Conservation (phyloP, 2,797 vertebrate species). For the Cryptoprocta ferox region DNA sequence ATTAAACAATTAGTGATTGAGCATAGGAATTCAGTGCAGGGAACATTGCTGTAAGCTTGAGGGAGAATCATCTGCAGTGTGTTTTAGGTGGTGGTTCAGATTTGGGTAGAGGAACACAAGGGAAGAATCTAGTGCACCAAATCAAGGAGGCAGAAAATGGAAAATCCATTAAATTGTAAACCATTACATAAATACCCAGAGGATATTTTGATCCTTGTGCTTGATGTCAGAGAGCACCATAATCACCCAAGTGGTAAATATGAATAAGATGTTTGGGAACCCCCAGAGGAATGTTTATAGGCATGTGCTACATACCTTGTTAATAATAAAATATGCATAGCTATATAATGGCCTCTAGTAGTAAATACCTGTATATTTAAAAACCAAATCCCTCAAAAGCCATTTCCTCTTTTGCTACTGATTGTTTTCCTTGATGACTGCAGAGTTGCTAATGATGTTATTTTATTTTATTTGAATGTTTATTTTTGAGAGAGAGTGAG, state of each 20-base stretch:
- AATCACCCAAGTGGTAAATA: not conserved
- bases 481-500: no score
- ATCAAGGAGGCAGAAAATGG: not conserved
- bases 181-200: not conserved
- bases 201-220: not conserved
- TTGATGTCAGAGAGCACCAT: not conserved
- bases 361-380: not conserved
- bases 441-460: not conserved
- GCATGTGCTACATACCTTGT: not conserved
- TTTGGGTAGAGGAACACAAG: not conserved
- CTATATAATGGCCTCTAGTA: constrained; percentile 59
- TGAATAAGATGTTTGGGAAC: not conserved
- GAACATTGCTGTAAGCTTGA: not conserved
- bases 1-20: not conserved
- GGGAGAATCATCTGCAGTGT: not conserved
- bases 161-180: constrained; percentile 6
- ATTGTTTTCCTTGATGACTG: not conserved
- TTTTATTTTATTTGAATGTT: no score
- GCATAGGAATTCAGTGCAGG: not conserved
- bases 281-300: not conserved
- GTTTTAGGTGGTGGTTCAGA: not conserved
- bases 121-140: not conserved
- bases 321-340: not conserved
- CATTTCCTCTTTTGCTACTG: not conserved
- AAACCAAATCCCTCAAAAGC: not conserved